Conservation (phyloP, 2,113 vertebrate species). For the Vulpes ferrilata region DNA sequence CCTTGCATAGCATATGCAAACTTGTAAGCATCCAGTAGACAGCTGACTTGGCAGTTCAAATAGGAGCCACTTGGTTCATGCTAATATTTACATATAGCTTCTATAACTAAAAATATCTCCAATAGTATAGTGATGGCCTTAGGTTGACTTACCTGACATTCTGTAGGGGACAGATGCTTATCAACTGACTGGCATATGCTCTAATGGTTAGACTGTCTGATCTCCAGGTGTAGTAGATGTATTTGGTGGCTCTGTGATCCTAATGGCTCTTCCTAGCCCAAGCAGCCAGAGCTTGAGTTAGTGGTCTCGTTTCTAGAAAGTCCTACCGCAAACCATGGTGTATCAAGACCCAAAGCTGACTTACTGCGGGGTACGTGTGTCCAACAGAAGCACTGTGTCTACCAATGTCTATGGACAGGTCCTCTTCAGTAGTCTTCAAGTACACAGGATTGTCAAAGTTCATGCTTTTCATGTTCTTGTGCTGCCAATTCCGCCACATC, state of each 20-base stretch:
- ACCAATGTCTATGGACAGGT: slow-evolving; percentile 96
- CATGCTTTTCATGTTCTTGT: slow-evolving; percentile 99
- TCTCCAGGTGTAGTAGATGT: not conserved
- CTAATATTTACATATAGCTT: not conserved
- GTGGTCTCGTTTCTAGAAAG: not conserved
- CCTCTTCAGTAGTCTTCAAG: slow-evolving; percentile 98
- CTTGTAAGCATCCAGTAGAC: not conserved
- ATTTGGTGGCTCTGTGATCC: not conserved
- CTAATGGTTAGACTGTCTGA: not conserved
- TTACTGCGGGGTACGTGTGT: slow-evolving; percentile 98
- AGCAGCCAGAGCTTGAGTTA: not conserved
- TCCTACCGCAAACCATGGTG: not conserved
- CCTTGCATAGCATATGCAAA: not conserved
- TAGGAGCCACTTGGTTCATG: not conserved
- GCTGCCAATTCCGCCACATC: slow-evolving; percentile 98
- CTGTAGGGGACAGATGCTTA: not conserved
- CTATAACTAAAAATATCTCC: not conserved
- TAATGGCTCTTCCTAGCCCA: not conserved
- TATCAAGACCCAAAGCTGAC: slow-evolving; percentile 76
- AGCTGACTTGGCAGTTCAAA: not conserved
- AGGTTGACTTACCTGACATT: not conserved
- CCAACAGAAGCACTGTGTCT: slow-evolving; percentile 94
- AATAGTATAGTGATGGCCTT: not conserved
- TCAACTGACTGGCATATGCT: not conserved
- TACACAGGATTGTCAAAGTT: slow-evolving; percentile 99